Evolutionary conservation across 1,140 invertebrate species (phyloP).

Genomic region (Euura saliciscinereae): DNA sequence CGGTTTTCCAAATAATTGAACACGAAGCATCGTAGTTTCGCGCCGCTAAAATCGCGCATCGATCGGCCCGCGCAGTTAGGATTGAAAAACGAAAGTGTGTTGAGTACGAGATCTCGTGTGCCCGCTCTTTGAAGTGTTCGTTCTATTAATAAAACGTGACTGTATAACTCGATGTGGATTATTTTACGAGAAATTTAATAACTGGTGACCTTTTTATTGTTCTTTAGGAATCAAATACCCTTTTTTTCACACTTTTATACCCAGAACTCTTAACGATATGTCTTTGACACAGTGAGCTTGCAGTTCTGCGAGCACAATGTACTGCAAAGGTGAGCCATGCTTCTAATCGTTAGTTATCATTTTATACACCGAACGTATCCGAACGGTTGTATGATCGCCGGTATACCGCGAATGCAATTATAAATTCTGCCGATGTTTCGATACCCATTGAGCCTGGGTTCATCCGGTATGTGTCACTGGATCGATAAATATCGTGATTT

Average conservation of each 20-base stretch:
- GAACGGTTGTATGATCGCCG: no score
- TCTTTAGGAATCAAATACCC: not conserved
- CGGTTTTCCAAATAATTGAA: no score
- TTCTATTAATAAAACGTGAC: conserved; percentile 1
- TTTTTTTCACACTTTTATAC: not conserved
- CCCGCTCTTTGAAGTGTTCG: not conserved
- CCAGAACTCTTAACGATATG: not conserved
- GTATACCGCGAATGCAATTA: no score
- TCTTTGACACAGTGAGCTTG: conserved; percentile 8
- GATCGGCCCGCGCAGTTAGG: not conserved
- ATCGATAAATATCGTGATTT: no score
- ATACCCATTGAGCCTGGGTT: no score
- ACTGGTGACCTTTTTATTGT: no score
- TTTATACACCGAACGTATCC: not conserved
- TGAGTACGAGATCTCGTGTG: not conserved
- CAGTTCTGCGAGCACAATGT: conserved; percentile 8
- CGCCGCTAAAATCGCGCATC: not conserved
- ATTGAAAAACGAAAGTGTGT: conserved; percentile 2
- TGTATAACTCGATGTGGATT: not conserved
- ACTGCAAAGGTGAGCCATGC: not conserved
- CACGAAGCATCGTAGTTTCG: not conserved
- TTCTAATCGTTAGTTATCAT: not conserved
- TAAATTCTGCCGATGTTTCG: no score
- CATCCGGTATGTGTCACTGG: not conserved
- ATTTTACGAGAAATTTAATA: no score